Conservation (phyloP, 2,113 vertebrate genomes). For the Triplophysa tibetana region DNA sequence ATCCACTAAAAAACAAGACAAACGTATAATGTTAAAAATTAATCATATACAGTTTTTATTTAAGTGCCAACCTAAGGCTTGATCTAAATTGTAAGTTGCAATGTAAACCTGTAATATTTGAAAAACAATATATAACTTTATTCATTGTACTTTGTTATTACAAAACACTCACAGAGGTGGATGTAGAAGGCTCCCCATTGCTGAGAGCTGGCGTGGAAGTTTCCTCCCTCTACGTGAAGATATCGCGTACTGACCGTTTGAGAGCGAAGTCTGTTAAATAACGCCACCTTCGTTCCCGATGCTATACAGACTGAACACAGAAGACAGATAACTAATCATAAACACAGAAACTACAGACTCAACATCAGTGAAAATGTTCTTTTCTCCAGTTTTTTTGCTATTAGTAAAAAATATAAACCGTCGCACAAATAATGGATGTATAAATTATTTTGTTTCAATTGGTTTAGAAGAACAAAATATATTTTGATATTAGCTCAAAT, state of each 20-base stretch:
- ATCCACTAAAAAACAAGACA: slow-evolving; percentile 80
- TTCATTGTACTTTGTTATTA: background rate
- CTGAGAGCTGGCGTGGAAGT: slow-evolving; percentile 98
- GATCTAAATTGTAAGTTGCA: too few relatives aligned
- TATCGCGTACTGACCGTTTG: slow-evolving; percentile 99
- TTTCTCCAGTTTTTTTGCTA: too few relatives aligned
- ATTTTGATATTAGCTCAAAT: too few relatives aligned
- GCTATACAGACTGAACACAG: slow-evolving; percentile 92
- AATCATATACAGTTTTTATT: too few relatives aligned
- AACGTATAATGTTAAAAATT: background rate
- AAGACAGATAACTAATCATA: background rate
- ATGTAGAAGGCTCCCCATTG: slow-evolving; percentile 99
- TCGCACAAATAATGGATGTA: too few relatives aligned
- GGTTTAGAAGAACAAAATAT: too few relatives aligned
- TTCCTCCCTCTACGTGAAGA: slow-evolving; percentile 97
- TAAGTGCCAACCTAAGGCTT: too few relatives aligned
- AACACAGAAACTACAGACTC: background rate
- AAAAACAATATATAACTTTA: too few relatives aligned
- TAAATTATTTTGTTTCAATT: too few relatives aligned
- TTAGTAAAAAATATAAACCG: background rate
- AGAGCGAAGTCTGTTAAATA: slow-evolving; percentile 97
- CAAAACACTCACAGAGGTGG: slow-evolving; percentile 88
- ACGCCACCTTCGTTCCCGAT: slow-evolving; percentile 98
- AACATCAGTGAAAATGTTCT: too few relatives aligned
- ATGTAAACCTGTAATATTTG: too few relatives aligned